A percentile compares a stretch with the other conserved stretches of the same genome.
Conservation (phyloP, 2,113 vertebrate genomes). For the Tragulus kanchil region DNA sequence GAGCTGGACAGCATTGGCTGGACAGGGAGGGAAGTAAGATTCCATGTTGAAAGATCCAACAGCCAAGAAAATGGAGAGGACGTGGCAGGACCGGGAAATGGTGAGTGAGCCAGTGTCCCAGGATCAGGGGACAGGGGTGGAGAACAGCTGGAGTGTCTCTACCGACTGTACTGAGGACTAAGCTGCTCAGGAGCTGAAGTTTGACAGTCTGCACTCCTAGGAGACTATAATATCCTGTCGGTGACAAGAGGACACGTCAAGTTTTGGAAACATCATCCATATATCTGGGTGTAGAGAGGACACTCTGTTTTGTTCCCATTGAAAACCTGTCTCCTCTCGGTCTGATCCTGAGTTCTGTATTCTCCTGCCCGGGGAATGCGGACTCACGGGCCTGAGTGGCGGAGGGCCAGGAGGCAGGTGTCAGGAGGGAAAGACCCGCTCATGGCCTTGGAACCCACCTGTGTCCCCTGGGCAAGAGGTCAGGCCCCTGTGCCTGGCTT, state of each 20-base stretch:
- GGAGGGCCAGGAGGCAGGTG: no score
- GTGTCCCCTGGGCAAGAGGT: neutral
- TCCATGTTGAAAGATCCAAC: neutral
- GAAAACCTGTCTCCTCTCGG: neutral
- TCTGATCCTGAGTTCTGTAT: neutral
- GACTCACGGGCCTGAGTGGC: fast-evolving
- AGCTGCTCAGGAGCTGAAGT: neutral
- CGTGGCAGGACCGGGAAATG: slow-evolving; percentile 33
- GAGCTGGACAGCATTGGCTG: neutral
- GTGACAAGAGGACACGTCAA: neutral
- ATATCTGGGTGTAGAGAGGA: neutral
- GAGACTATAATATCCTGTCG: neutral
- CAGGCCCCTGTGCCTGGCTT: neutral
- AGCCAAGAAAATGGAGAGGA: slow-evolving; percentile 25
- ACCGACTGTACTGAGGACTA: fast-evolving
- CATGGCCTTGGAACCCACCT: neutral
- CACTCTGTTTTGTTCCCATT: no score
- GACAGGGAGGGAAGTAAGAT: neutral
- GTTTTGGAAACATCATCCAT: neutral
- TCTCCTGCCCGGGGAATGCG: neutral
- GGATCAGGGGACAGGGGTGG: neutral
- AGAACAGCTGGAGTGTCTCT: neutral
- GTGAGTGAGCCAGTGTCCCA: slow-evolving; percentile 47
- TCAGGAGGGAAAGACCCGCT: neutral
- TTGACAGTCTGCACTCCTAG: neutral